Evolutionary conservation across 2,113 vertebrate species (phyloP).

Genomic region (Clinocottus analis): DNA sequence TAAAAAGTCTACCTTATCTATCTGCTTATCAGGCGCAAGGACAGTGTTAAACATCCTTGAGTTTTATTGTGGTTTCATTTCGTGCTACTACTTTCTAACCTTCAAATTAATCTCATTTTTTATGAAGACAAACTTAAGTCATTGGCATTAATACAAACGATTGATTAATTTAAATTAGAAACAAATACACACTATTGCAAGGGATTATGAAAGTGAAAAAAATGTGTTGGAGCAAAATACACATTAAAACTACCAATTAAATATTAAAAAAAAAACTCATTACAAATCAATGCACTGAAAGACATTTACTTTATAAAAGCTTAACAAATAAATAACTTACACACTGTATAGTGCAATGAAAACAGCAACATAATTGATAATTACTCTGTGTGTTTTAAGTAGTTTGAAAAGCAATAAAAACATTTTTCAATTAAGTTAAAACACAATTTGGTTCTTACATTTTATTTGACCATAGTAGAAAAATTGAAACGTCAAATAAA

Average conservation of each 20-base stretch:
- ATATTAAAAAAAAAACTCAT: constrained; percentile 19
- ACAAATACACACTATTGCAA: constrained; percentile 1
- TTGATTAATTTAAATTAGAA: background rate
- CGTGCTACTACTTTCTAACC: constrained; percentile 19
- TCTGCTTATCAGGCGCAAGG: constrained; percentile 3
- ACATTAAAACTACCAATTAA: background rate
- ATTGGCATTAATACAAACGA: constrained; percentile 18
- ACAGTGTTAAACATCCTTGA: constrained; percentile 11
- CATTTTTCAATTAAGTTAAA: background rate
- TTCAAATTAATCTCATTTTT: constrained; percentile 9
- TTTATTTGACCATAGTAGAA: constrained; percentile 16
- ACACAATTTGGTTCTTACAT: constrained; percentile 37
- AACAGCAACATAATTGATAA: background rate
- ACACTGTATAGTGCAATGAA: constrained; percentile 40
- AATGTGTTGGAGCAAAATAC: background rate
- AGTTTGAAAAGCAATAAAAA: constrained; percentile 22
- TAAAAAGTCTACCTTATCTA: background rate
- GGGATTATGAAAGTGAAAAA: background rate
- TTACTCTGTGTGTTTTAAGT: background rate
- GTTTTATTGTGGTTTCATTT: constrained; percentile 2
- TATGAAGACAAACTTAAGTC: background rate
- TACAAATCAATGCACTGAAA: constrained; percentile 20
- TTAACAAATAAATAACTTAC: constrained; percentile 29
- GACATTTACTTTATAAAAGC: constrained; percentile 27
- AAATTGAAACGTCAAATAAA: constrained; percentile 40